Base-by-base conservation (phyloP, 2,113 vertebrate species). In the Corythaixoides concolor region DNA sequence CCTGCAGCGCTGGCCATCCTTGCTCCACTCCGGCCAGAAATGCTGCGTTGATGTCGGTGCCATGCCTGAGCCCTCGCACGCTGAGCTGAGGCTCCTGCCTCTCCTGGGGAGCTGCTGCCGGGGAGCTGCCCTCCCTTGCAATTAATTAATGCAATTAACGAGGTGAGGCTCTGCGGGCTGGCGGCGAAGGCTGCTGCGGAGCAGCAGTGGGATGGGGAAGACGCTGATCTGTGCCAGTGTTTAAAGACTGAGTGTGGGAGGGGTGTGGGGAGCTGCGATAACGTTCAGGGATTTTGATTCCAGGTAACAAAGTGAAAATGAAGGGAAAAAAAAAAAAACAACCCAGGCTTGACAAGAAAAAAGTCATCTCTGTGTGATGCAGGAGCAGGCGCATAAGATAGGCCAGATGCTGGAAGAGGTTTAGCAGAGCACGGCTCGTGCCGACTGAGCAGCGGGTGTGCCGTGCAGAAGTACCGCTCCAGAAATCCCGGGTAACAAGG, bases 121-220 rank as follows among this genome's bases (percentile, higher is more conserved):
- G 58, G 76, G 85, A 90, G 79, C 68, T 91, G 74, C 89, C 66
- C 70, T 95, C 81, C 78, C 70, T 69, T 72, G 39, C 88, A 76
- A 62, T 96, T 97, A 93, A 95, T 95, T 92, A 95, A 94, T 0
- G 2, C 68, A 91, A 66, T 94, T 89, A 94, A 87, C 72, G 66
- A 68, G 62, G 49, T 88, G 89, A 32, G 90, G 63, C 83, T 90
- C 53, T 50, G 58, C 16, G 3, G 32, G 52, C 63, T 53, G 75
- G 75, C 2, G 0, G 56, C 1, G 7, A 32, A 45, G 28, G 49
- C 75, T n/a, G 58, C 63, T 1, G 8, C 2, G 8, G 35, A 73
- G 80, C 2, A 1, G 73, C 2, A 2, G 45, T 39, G 90, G 91
- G 85, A 77, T 82, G 78, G 59, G 41, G 37, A 85, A 2, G 26